phyloP scores from a whole-genome alignment of 1,140 invertebrate genomes.

The Danaus plexippus region DNA sequence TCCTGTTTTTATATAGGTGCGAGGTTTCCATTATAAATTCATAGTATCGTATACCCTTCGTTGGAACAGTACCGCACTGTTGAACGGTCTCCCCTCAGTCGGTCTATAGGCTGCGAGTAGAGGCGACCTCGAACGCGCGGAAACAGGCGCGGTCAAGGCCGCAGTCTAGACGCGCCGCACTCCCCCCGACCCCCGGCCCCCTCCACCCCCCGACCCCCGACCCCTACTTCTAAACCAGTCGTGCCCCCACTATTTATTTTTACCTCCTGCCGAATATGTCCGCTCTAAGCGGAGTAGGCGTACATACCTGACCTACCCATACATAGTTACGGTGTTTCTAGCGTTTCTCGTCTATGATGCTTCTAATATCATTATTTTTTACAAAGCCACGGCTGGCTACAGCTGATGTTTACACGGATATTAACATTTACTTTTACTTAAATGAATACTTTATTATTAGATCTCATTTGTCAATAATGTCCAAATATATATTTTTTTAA shows the following conservation, averaged over 20 bases:
- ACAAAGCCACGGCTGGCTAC: too few species aligned
- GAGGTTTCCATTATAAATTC: conserved; percentile 7
- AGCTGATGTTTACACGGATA: too few species aligned
- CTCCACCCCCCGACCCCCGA: conserved; percentile 15
- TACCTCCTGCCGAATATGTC: conserved; percentile 50
- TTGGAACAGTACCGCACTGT: too few species aligned
- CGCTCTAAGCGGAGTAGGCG: conserved; percentile 36
- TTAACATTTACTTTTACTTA: too few species aligned
- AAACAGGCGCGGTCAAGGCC: conserved; percentile 66
- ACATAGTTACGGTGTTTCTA: conserved; percentile 14
- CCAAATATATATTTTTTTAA: too few species aligned
- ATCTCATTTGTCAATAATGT: too few species aligned
- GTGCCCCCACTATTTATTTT: conserved; percentile 47
- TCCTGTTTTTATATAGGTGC: not conserved
- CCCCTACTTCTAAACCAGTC: conserved; percentile 23
- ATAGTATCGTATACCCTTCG: conserved; percentile 10
- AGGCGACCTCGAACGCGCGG: conserved; percentile 54
- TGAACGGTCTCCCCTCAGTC: conserved; percentile 31
- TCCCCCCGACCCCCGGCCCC: conserved; percentile 22
- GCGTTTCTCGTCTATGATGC: conserved; percentile 10
- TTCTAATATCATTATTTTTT: conserved; percentile 8
- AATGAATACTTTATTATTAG: too few species aligned
- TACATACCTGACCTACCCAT: conserved; percentile 39
- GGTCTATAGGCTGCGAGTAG: conserved; percentile 55
- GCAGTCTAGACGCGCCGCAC: conserved; percentile 58